Base-by-base conservation (phyloP, 1,140 invertebrate genomes). In the Aphelenchoides besseyi region DNA sequence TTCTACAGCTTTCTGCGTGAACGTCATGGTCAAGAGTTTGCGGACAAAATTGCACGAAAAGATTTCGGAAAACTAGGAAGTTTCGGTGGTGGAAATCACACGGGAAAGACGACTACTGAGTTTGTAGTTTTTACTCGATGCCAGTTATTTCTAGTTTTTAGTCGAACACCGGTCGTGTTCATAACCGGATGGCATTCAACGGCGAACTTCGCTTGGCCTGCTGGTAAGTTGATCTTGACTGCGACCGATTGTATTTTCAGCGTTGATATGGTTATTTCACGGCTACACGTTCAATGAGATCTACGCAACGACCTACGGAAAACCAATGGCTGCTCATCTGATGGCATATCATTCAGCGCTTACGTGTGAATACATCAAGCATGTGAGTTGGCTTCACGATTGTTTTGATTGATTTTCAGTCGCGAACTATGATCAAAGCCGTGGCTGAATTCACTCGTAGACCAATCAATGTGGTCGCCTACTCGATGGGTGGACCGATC, bases 401-500 rank as follows among this genome's bases (percentile, higher is more conserved):
- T 8, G 5, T 59, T 33, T 59, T 8, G 5, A 33, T 33, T 59
- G 5, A 26, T n/a, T 8, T 71, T 63, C 29, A 77, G 75, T 55
- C 73, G 35, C 62, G 75, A 16, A 71, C 37, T 48, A 69, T 77
- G 55, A 77, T 77, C 41, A 68, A 78, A 70, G 76, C 76, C 23
- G 76, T 78, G 3, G 18, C 67, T 36, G 63, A 77, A 37, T 78
- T 72, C 57, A 78, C 76, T 3, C 68, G 70, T 30, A 53, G 52
- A 23, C 61, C 71, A 36, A 76, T 78, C 1, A 75, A 78, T 36
- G 69, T 78, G 16, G 68, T 78, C 16, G 76, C 61, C 1, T 78
- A 78, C 63, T 78, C 76, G 3, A 78, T 78, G 76, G 76, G 76
- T n/a, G 55, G 68, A 1, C 76, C 76, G 16, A 59, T 78, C 18